Evolutionary conservation across 2,797 vertebrate genomes (phyloP), one percentile per base, ranked within the genome.

Genomic region (Periparus ater): DNA sequence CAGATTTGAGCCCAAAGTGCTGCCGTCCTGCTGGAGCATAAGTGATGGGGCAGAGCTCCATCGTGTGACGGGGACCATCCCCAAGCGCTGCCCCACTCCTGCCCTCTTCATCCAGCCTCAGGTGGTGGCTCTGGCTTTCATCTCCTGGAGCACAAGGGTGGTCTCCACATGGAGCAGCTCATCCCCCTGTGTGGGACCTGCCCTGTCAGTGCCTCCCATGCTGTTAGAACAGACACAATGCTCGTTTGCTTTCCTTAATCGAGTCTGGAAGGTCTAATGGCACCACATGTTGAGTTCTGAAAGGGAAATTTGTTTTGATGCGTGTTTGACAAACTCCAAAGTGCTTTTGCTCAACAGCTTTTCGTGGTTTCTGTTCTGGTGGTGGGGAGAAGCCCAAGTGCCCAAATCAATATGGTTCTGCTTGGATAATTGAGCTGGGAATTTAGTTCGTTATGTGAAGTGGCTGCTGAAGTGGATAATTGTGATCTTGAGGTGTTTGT

Each of bases 401-500:
- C 76, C 93, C 54, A 14, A 81, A 91, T 94, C 30, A 2, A 68
- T 93, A 26, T 20, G 65, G 75, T 82, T 92, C 61, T 8, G 6
- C 66, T 71, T n/a, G 61, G 87, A 36, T 89, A 80, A 87, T 62
- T 92, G 87, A 80, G 78, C 47, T 48, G 72, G 78, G 78, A 93
- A 55, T 91, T 92, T 7, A 45, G 72, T 65, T 93, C 13, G 1
- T 88, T 86, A 50, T 8, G 12, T 78, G 73, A 63, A 92, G 84
- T 88, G 73, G 47, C 45, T 93, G 91, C 70, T 91, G 44, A 68
- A 92, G 79, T 79, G 85, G 73, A 10, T 94, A 84, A 94, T 68
- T 93, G 81, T 5, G 79, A 81, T 91, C 66, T 92, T 40, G 51
- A 89, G 73, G 66, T 60, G 76, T 93, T 93, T 81, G 73, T 95